phyloP scores from a whole-genome alignment of 2,888 invertebrate genomes.

The Ormia ochracea region DNA sequence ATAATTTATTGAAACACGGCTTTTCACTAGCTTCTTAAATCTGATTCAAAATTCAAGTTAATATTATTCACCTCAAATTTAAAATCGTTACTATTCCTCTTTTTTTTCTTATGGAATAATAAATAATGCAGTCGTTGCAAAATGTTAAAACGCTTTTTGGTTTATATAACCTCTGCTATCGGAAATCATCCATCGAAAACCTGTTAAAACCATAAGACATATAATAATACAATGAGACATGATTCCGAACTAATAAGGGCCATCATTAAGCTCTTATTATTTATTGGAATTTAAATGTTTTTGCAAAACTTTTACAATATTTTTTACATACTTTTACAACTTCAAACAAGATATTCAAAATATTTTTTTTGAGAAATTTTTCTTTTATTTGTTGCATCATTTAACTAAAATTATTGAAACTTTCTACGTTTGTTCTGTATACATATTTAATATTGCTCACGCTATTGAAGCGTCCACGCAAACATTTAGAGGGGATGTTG shows the following conservation, averaged over 20 bases:
- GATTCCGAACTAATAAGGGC: neutral
- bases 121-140: neutral
- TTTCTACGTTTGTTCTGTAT: conserved; percentile 20
- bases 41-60: too few relatives aligned
- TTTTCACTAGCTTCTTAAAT: too few relatives aligned
- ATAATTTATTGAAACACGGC: neutral
- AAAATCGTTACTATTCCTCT: too few relatives aligned
- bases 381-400: conserved; percentile 36
- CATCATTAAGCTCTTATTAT: conserved; percentile 44
- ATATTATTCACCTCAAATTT: too few relatives aligned
- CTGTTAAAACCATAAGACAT: neutral
- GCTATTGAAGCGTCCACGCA: neutral
- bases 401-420: conserved; percentile 46
- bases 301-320: conserved; percentile 52
- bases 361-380: conserved; percentile 33
- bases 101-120: neutral
- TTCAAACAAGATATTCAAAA: conserved; percentile 51
- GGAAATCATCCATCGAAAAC: neutral
- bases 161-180: neutral
- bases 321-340: conserved; percentile 48
- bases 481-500: neutral
- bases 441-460: neutral
- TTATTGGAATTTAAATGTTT: conserved; percentile 41
- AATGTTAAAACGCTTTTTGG: neutral
- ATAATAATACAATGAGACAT: neutral